Conservation (phyloP, 1,140 invertebrate species). For the Phthorimaea operculella region DNA sequence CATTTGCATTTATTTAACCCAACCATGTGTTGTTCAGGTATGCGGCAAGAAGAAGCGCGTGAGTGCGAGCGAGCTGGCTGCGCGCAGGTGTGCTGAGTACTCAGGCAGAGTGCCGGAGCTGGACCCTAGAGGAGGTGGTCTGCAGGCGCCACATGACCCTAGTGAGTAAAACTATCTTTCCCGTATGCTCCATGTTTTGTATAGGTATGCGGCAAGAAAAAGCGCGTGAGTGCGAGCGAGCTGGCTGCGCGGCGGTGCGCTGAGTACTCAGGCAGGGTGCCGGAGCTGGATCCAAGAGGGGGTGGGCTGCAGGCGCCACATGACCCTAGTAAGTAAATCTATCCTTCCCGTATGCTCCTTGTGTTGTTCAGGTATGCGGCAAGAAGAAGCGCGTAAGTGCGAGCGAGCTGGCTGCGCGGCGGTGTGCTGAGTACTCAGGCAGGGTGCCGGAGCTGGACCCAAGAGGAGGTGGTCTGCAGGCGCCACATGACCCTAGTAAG, state of each 20-base stretch:
- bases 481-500: conserved; percentile 74
- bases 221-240: conserved; percentile 63
- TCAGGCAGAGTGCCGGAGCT: conserved; percentile 69
- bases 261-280: conserved; percentile 70
- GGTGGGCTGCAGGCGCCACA: no score
- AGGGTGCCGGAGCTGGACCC: conserved; percentile 71
- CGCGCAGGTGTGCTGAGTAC: conserved; percentile 72
- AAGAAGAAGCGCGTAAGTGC: conserved; percentile 67
- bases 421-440: conserved; percentile 72
- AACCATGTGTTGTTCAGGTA: no score
- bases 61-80: conserved; percentile 69
- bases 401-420: conserved; percentile 70
- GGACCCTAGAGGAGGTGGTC: conserved; percentile 71
- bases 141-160: no score
- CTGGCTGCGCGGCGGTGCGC: conserved; percentile 73
- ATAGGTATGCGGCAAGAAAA: conserved; percentile 71
- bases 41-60: conserved; percentile 70
- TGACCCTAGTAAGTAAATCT: conserved; percentile 70
- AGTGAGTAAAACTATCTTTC: no score
- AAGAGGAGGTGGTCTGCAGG: conserved; percentile 73
- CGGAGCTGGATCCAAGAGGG: conserved; percentile 71
- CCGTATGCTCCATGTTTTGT: no score
- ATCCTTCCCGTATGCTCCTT: no score
- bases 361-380: conserved; percentile 65
- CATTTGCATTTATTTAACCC: no score